phyloP scores from a whole-genome alignment of 2,888 invertebrate species.

The Nyleta sp. region DNA sequence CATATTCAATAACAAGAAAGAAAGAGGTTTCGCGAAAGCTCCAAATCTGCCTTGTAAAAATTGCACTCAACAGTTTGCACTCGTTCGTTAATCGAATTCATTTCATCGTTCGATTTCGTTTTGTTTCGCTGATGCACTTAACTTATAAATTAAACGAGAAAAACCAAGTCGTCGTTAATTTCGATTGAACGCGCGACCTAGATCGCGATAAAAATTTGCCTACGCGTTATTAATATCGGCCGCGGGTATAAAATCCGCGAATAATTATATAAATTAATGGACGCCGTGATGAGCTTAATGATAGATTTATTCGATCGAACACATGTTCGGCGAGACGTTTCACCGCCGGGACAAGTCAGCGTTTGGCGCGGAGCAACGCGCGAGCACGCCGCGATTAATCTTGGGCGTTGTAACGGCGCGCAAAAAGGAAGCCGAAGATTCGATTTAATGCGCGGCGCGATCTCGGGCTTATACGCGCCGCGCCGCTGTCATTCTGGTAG shows the following conservation, averaged over 20 bases:
- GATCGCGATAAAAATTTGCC: slow-evolving; percentile 29
- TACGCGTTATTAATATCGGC: slow-evolving; percentile 27
- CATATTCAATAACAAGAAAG: too few species aligned
- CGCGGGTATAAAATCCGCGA: slow-evolving; percentile 22
- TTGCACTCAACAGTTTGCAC: too few species aligned
- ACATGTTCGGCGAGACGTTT: slow-evolving; percentile 49
- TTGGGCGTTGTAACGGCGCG: slow-evolving; percentile 59
- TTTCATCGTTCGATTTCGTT: too few species aligned
- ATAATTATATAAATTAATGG: slow-evolving; percentile 60
- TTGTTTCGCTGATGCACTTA: too few species aligned
- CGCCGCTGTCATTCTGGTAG: slow-evolving; percentile 48
- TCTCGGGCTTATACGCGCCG: slow-evolving; percentile 38
- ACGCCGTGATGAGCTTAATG: slow-evolving; percentile 48
- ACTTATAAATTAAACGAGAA: too few species aligned
- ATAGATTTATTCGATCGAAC: slow-evolving; percentile 61
- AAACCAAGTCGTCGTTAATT: slow-evolving; percentile 9
- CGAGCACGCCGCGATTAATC: slow-evolving; percentile 60
- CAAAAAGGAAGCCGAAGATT: slow-evolving; percentile 64
- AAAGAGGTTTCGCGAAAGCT: too few species aligned
- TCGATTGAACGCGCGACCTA: slow-evolving; percentile 12
- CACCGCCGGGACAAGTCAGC: slow-evolving; percentile 41
- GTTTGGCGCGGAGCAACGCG: slow-evolving; percentile 25
- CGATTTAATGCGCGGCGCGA: slow-evolving; percentile 56
- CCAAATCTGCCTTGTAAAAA: too few species aligned
- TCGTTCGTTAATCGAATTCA: too few species aligned